phyloP scores from a whole-genome alignment of 1,140 invertebrate species.

The Zaprionus camerounensis region DNA sequence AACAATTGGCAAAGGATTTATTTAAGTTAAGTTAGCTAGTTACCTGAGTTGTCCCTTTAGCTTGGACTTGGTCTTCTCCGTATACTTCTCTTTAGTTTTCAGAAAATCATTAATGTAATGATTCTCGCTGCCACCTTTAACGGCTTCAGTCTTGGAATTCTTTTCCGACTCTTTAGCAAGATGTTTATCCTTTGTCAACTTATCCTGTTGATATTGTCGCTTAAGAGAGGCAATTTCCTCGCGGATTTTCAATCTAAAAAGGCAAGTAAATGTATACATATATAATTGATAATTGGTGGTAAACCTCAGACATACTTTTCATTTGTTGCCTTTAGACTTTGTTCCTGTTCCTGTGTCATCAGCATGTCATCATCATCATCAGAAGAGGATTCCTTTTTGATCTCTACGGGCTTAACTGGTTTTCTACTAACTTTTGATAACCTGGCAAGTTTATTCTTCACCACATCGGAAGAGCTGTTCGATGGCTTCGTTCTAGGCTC shows the following conservation, averaged over 20 bases:
- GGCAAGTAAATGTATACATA: not conserved
- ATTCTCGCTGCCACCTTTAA: conserved; percentile 78
- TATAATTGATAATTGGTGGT: not conserved
- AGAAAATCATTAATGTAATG: conserved; percentile 89
- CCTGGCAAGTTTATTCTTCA: conserved; percentile 59
- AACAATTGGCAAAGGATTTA: not conserved
- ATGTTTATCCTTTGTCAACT: conserved; percentile 84
- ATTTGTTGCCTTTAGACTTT: conserved; percentile 87
- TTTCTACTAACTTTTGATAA: conserved; percentile 46
- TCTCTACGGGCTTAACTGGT: conserved; percentile 14
- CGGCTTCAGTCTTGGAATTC: conserved; percentile 80
- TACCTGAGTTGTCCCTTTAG: conserved; percentile 88
- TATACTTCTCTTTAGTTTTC: conserved; percentile 92
- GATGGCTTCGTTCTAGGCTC: conserved; percentile 42
- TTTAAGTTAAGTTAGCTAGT: not conserved
- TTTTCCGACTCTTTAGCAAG: conserved; percentile 79
- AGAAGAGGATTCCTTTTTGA: conserved; percentile 83
- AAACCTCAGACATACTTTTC: conserved; percentile 86
- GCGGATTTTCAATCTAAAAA: conserved; percentile 89
- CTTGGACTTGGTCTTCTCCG: conserved; percentile 87
- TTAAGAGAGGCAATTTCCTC: conserved; percentile 91
- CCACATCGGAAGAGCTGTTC: conserved; percentile 44
- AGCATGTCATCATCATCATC: conserved; percentile 88
- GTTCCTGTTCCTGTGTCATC: conserved; percentile 74
- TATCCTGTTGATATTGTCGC: conserved; percentile 88